Conservation (phyloP, 2,113 vertebrate genomes). For the Mungos mungo region DNA sequence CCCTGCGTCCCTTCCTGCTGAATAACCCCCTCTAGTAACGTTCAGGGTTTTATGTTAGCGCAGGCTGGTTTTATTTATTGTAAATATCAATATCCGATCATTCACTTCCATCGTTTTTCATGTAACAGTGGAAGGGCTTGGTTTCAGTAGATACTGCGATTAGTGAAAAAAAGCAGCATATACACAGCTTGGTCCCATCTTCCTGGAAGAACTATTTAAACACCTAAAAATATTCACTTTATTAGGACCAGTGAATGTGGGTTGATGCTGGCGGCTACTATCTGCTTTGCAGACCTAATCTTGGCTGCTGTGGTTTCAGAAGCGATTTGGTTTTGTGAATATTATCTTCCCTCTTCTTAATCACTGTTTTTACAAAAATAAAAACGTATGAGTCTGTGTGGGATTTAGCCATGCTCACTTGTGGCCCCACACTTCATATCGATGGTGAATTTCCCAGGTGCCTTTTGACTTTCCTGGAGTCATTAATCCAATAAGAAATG, state of each 20-base stretch:
- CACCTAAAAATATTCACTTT: neutral
- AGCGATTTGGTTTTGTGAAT: neutral
- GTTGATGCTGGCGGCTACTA: neutral
- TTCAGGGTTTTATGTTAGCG: neutral
- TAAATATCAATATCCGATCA: neutral
- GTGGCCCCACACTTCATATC: constrained; percentile 85
- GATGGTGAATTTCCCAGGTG: too few relatives aligned
- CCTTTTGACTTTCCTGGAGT: neutral
- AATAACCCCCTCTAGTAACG: neutral
- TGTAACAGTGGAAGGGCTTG: neutral
- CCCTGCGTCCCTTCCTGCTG: neutral
- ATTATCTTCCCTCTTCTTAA: neutral
- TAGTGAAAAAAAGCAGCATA: neutral
- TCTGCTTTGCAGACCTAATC: neutral
- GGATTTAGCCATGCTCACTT: constrained; percentile 86
- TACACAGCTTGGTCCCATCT: neutral
- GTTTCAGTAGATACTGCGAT: neutral
- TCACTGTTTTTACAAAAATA: neutral
- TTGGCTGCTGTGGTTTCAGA: neutral
- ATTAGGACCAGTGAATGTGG: neutral
- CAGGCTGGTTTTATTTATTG: neutral
- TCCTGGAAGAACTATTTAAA: neutral
- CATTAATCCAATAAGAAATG: neutral
- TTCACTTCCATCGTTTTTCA: neutral
- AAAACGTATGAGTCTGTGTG: constrained; percentile 77